Base-by-base conservation (phyloP, 2,113 vertebrate genomes). In the Mustela lutreola region DNA sequence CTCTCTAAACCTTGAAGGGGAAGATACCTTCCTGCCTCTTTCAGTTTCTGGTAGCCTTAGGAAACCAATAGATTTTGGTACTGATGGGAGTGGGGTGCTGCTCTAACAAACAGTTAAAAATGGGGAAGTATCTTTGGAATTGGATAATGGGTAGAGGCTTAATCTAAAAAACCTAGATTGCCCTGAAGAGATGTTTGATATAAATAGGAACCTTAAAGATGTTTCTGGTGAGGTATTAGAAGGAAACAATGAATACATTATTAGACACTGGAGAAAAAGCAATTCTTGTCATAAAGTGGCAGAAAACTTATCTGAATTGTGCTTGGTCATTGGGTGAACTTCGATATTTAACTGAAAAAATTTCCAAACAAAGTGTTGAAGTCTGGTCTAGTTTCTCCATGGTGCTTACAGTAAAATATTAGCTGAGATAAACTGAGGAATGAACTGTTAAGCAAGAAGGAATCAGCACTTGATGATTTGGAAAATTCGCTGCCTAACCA, bases 31-130 rank as follows among this genome's bases (percentile, higher is more conserved):
- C 26, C 89, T 83, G 60, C 11, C 60, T 83, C 60, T 92, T 94
- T 24, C 15, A 67, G 33, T 26, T 95, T 95, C 63, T 45, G 60
- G 33, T 24, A 83, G 63, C 11, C 80, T 28, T 14, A 89, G 42
- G 22, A 94, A 95, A 82, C 56, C 33, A 95, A 80, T 19, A 79
- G 12, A 84, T 85, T 79, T 84, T 39, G 21, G 48, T 85, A 85
- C 56, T 62, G 31, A 87, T 67, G 7, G 91, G 22, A 94, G 45
- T 42, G 33, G 21, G 48, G 11, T 60, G 12, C 18, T 96, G 28
- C 36, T 80, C 53, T 95, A 96, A 93, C n/a, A 94, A 92, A 81
- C 18, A 97, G 21, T 89, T 93, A 60, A 80, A 95, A 85, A 56
- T 80, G 36, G 39, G 26, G 21, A 93, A 58, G 39, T 90, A 21